Evolutionary conservation across 1,140 invertebrate species (phyloP), one percentile per base, ranked within the genome.

Genomic region (Chironomus striatipennis): DNA sequence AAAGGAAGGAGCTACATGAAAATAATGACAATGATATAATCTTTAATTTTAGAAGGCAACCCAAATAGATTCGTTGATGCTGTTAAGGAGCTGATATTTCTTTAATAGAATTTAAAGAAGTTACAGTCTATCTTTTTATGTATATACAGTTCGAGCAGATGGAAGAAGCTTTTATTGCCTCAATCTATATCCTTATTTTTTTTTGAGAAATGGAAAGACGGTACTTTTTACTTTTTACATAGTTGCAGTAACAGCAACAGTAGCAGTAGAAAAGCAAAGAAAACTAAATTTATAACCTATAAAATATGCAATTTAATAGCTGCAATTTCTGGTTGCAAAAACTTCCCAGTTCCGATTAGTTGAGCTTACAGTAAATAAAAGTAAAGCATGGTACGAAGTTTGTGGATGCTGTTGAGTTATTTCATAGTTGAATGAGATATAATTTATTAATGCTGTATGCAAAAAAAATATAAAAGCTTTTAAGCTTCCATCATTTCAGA

Each of bases 281-380:
- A 57, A n/a, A 57, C 12, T 57, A 15, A 57, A 57, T 57, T 57
- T 57, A 57, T 57, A 57, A 57, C 47, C 47, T 57, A 57, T 57
- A 57, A 57, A 57, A 57, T 57, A 57, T 57, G 47, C 47, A 57
- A 57, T 57, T 57, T 57, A 57, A 57, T 57, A 57, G 47, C 47
- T 57, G 47, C 47, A 57, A 57, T 57, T 57, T 57, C 47, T 57
- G 47, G 47, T 57, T n/a, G 47, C 47, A n/a, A 0, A n/a, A 12
- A n/a, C 5, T 10, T 15, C 12, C n/a, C 12, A 57, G 47, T 57
- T 15, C 47, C 47, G 47, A 57, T 57, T 57, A 57, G 47, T 57
- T 57, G n/a, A 34, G 24, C 24, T 34, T 34, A 34, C 24, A 34
- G 12, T 12, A n/a, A 57, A n/a, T 57, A 15, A n/a, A n/a, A n/a